A percentile compares a stretch with the other conserved stretches of the same genome.
Evolutionary conservation across 2,113 vertebrate genomes (phyloP).

Genomic region (Sporophila hypoxantha): DNA sequence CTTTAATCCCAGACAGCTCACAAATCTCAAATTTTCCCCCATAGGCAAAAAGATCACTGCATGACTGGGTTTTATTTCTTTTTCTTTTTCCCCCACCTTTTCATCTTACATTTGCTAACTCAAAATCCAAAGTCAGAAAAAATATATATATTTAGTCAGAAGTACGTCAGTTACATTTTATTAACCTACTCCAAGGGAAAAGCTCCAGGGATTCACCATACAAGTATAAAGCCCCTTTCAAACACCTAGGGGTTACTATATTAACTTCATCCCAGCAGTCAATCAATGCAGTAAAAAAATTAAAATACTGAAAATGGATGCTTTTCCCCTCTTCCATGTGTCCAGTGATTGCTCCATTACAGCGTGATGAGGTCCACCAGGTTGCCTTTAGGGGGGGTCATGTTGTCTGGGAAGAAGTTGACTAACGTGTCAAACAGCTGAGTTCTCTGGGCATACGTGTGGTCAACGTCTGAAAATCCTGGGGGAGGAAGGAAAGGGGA

Average conservation of each 20-base stretch:
- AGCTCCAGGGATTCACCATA: conserved; percentile 59
- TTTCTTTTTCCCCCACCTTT: background rate
- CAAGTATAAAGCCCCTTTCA: conserved; percentile 64
- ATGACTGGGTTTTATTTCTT: conserved; percentile 32
- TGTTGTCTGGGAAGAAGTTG: conserved; percentile 98
- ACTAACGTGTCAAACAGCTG: conserved; percentile 97
- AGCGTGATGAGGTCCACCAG: conserved; percentile 97
- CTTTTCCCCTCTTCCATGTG: conserved; percentile 27
- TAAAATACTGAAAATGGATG: conserved; percentile 57
- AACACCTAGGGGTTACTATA: conserved; percentile 42
- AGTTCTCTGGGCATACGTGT: conserved; percentile 94
- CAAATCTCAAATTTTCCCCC: background rate
- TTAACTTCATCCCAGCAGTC: conserved; percentile 56
- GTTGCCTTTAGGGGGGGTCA: conserved; percentile 98
- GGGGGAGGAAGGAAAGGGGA: conserved; percentile 3
- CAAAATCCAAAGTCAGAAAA: conserved; percentile 69
- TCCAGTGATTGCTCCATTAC: conserved; percentile 66
- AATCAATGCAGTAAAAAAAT: conserved; percentile 61
- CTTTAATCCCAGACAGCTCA: conserved; percentile 14
- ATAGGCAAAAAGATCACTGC: conserved; percentile 20
- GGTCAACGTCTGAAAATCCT: conserved; percentile 97
- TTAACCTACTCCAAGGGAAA: conserved; percentile 69
- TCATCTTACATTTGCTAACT: conserved; percentile 42
- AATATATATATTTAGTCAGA: conserved; percentile 68
- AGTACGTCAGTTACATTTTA: conserved; percentile 71